Evolutionary conservation across 1,140 invertebrate species (phyloP), one percentile per base, ranked within the genome.

Genomic region (Philopotamus ludificatus): DNA sequence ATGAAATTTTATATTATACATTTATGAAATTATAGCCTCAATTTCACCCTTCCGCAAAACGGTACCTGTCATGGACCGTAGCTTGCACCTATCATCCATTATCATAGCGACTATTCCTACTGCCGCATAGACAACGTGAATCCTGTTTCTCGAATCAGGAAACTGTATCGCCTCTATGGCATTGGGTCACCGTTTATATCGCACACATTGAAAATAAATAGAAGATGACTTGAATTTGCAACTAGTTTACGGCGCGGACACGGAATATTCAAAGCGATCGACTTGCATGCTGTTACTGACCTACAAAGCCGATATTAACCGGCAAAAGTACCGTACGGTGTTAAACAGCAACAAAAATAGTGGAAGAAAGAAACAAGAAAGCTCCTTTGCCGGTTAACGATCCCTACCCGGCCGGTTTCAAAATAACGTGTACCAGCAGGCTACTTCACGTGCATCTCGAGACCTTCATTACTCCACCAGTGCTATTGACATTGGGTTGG

Each of bases 321-420:
- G 34, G 18, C 25, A 1, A 15, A 44, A 22, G 65, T 70, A 66
- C 68, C 68, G 68, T 70, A 65, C 49, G 28, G 34, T 53, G 41
- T 26, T n/a, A n/a, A 63, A 64, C 59, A 22, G 58, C 57, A 42
- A 49, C 67, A 65, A 65, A 68, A 68, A 66, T 64, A 63, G 22
- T 53, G 22, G 22, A 57, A 9, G 57, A 59, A 54, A 3, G 16
- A 58, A 59, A 58, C 59, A 54, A 66, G 53, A 68, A 26, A 65
- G 34, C 47, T 65, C 44, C 50, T 42, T 42, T 3, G 21, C 21
- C 20, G 45, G 54, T 66, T 51, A 60, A 64, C 59, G 59, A 57
- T 51, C 63, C 58, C 51, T 57, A 51, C 26, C 20, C 15, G 41
- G 44, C 63, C 63, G 60, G 67, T 66, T 66, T 54, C 49, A 20